Base-by-base conservation (phyloP, 2,113 vertebrate genomes). In the Hippocampus zosterae region DNA sequence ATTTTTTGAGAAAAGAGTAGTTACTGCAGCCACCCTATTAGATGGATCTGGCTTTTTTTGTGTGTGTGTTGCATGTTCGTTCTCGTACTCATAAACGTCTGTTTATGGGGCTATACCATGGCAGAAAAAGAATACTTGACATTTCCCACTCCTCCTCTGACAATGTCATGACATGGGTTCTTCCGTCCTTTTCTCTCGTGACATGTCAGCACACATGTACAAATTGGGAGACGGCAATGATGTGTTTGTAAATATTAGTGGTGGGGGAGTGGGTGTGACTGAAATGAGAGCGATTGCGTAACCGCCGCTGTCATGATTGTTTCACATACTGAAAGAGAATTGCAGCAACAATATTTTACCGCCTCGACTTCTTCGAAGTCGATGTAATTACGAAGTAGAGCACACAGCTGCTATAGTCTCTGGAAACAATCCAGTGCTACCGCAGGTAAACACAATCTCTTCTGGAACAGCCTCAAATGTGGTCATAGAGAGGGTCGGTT, bases 111-210 rank as follows among this genome's bases (percentile, higher is more conserved):
- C 5, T 6, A 37, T 37, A 37, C 33, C 5, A 37, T 37, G 33
- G 16, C 11, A 16, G 12, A 46, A 46, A 16, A 46, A 46, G 13
- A 46, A 12, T 2, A 13, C 44, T 15, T 71, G 18, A 68, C 59
- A 56, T 71, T 60, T 73, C 44, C 21, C 29, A 18, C 56, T 59
- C 56, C 56, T 59, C 56, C 56, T 59, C 25, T 27, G 55, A 57
- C 55, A 57, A 13, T 27, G 23, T 57, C 55, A 15, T 15, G 23
- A 57, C 55, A 27, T 27, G 55, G 27, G 50, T n/a, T 21, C 8
- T 19, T 52, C 52, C 52, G 10, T 29, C 25, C 23, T 59, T 59
- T 59, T 7, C 25, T 8, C 27, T 59, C 13, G 3, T 27, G 25
- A 59, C 27, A 29, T 59, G 56, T 25, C 12, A 16, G 15, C 13